Conservation (phyloP, 2,113 vertebrate genomes). For the Athene noctua region DNA sequence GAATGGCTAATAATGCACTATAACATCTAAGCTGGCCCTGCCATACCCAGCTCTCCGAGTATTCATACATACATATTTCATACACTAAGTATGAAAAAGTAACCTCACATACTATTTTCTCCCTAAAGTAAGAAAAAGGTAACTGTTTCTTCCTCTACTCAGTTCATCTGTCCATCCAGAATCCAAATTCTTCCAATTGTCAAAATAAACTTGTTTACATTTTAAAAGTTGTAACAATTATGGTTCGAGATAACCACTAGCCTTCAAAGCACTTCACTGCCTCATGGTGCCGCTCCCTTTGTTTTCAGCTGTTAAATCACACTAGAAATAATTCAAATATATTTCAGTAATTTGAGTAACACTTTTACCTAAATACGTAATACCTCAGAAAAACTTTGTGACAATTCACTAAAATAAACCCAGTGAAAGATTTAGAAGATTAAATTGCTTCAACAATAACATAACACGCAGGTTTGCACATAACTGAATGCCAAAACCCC, state of each 20-base stretch:
- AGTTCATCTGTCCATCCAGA: neutral
- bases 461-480: neutral
- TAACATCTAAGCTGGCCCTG: neutral
- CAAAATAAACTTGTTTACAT: neutral
- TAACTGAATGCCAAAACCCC: neutral
- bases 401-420: neutral
- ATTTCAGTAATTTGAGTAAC: neutral
- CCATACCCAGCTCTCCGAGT: neutral
- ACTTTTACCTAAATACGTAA: neutral
- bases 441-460: neutral
- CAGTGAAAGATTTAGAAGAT: neutral
- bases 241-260: neutral
- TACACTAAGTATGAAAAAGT: neutral
- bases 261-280: neutral
- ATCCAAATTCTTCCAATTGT: neutral
- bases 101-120: neutral
- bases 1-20: neutral
- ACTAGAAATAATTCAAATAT: neutral
- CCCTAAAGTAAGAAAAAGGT: neutral
- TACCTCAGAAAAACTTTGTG: neutral
- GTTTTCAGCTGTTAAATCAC: neutral
- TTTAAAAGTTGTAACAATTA: neutral
- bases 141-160: neutral
- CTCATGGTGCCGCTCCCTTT: rapidly evolving
- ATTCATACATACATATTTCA: neutral